Conservation (phyloP, 2,888 invertebrate species). For the Tetramorium bicarinatum region DNA sequence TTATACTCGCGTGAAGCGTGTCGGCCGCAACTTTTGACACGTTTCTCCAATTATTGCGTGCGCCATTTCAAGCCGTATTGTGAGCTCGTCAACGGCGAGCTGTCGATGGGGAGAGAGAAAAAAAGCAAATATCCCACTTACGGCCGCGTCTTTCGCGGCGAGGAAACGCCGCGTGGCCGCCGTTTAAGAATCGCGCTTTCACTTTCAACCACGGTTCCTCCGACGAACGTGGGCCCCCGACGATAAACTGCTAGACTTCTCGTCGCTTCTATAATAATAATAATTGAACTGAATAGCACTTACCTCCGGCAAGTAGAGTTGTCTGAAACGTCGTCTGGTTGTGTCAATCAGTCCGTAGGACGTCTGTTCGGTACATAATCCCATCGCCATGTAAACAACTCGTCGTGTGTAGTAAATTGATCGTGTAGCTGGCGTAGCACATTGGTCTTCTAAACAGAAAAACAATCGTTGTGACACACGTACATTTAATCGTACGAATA, state of each 20-base stretch:
- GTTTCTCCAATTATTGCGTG: slow-evolving; percentile 48
- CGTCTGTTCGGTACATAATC: neutral
- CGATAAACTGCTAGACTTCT: neutral
- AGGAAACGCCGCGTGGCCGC: neutral
- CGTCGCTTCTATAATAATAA: neutral
- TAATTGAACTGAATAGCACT: neutral
- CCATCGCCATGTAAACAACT: neutral
- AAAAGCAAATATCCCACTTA: slow-evolving; percentile 10
- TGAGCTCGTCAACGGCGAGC: slow-evolving; percentile 24
- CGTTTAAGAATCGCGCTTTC: neutral
- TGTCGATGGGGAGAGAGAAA: slow-evolving; percentile 14
- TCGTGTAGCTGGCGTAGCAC: neutral
- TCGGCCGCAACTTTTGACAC: slow-evolving; percentile 41
- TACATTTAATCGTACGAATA: no score
- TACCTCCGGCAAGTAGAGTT: neutral
- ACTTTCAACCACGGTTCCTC: neutral
- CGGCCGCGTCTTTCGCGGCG: neutral
- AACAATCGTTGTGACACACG: neutral
- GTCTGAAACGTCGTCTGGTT: neutral
- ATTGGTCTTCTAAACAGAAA: neutral
- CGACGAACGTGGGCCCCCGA: neutral
- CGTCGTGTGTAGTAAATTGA: neutral
- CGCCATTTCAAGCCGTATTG: slow-evolving; percentile 23
- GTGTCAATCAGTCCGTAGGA: neutral
- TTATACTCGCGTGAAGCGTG: slow-evolving; percentile 38